Base-by-base conservation (phyloP, 2,797 vertebrate species). In the Myripristis murdjan region DNA sequence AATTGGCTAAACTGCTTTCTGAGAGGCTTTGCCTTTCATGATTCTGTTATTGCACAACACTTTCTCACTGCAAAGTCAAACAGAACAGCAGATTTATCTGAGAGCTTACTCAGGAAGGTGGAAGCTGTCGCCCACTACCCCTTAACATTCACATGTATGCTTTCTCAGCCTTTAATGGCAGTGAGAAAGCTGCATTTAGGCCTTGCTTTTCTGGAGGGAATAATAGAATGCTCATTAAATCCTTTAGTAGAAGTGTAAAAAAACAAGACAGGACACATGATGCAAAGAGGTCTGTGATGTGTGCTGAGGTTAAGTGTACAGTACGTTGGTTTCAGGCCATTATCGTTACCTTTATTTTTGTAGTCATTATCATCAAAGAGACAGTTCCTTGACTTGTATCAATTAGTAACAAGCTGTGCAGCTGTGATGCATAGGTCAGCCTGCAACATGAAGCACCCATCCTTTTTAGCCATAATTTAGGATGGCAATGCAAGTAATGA, bases 41-140 rank as follows among this genome's bases (percentile, higher is more conserved):
- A 87, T 85, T 80, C 79, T 54, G 66, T 82, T 91, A 84, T 86
- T 88, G 82, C 73, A 79, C 82, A 82, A 87, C 84, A 87, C 79
- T 88, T 88, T 86, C 86, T 91, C 86, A 80, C 87, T 84, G 88
- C 77, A 86, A 87, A 89, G 89, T 85, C 87, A 87, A 91, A 88
- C 86, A 87, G 81, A 85, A 77, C 73, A 70, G 63, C 78, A 63
- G 56, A 89, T 89, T 88, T 91, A 89, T 87, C 81, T 85, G 59
- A 52, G 54, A 74, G 79, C 81, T 86, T 77, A 81, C 73, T 69
- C 54, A 75, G 73, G 75, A 65, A 47, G 77, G 75, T 64, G 73
- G 61, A 83, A 71, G 51, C 73, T 84, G 73, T 72, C 82, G 81
- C 61, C 82, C 70, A 57, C 58, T 65, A 20, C 49, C 57, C 59